Conservation (phyloP, 2,797 vertebrate genomes). For the Propithecus deckenii region DNA sequence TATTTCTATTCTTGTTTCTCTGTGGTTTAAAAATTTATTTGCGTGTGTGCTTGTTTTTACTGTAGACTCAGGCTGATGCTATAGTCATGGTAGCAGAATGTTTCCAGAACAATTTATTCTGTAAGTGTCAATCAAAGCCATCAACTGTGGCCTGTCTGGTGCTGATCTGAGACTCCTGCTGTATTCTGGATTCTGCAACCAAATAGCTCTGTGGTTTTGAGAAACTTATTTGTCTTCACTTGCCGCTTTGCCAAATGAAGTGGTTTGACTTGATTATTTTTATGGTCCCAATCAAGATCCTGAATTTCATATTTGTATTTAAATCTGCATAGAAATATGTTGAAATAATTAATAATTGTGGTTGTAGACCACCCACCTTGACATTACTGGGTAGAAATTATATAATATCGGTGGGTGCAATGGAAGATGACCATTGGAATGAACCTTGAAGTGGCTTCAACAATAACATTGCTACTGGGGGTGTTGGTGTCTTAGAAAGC, state of each 20-base stretch:
- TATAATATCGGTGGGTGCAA: background rate
- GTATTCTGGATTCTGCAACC: background rate
- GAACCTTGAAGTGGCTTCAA: background rate
- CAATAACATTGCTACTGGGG: background rate
- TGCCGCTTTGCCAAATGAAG: conserved; percentile 1
- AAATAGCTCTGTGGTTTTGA: background rate
- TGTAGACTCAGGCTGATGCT: background rate
- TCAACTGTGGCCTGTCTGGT: background rate
- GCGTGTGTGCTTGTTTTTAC: background rate
- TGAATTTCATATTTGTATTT: background rate
- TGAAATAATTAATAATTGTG: background rate
- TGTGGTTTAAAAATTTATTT: background rate
- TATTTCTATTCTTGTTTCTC: background rate
- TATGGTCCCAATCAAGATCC: background rate
- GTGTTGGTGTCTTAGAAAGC: background rate
- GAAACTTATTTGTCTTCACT: background rate
- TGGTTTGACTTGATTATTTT: background rate
- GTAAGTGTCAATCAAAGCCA: background rate
- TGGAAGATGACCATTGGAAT: background rate
- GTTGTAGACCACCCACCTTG: background rate
- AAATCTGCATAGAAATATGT: background rate
- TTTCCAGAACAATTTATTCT: background rate
- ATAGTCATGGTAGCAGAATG: background rate
- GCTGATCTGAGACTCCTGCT: background rate
- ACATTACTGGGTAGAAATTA: background rate